phyloP scores from a whole-genome alignment of 2,113 vertebrate species.

The Cepphus grylle region DNA sequence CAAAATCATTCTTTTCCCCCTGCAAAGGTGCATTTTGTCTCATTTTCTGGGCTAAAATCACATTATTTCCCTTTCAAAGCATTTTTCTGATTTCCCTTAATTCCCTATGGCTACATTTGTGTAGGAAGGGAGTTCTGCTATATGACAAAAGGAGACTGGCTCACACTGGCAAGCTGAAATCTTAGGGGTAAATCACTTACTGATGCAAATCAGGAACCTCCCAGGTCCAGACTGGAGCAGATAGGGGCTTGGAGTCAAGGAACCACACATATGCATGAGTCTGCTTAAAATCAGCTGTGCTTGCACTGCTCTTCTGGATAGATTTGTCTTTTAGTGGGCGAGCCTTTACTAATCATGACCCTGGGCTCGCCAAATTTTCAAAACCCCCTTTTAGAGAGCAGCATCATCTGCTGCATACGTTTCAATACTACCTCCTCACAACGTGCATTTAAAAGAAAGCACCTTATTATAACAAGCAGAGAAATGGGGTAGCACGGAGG shows the following conservation, averaged over 20 bases:
- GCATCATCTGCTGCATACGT: not conserved
- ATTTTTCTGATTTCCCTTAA: not conserved
- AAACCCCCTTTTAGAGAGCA: not conserved
- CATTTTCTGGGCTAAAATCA: constrained; percentile 33
- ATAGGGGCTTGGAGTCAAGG: not conserved
- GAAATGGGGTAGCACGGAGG: not conserved
- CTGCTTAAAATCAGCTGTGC: not conserved
- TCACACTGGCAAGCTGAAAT: not conserved
- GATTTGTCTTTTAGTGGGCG: not conserved
- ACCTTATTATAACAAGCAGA: constrained; percentile 6
- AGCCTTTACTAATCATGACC: not conserved
- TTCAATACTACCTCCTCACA: not conserved
- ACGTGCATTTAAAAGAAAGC: not conserved
- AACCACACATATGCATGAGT: not conserved
- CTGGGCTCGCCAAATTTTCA: not conserved
- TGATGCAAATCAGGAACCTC: constrained; percentile 10
- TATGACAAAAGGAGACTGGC: not conserved
- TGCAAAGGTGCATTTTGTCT: not conserved
- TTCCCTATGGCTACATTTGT: not conserved
- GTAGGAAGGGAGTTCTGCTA: not conserved
- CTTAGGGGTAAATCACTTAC: not conserved
- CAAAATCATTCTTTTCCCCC: not conserved
- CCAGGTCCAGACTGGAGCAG: not conserved
- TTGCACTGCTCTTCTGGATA: not conserved
- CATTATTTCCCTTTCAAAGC: constrained; percentile 34